These are phyloP conservation scores for Chionodraco myersi DNA, from an alignment of 2,113 vertebrate species.

Conservation along the genomic window DNA sequence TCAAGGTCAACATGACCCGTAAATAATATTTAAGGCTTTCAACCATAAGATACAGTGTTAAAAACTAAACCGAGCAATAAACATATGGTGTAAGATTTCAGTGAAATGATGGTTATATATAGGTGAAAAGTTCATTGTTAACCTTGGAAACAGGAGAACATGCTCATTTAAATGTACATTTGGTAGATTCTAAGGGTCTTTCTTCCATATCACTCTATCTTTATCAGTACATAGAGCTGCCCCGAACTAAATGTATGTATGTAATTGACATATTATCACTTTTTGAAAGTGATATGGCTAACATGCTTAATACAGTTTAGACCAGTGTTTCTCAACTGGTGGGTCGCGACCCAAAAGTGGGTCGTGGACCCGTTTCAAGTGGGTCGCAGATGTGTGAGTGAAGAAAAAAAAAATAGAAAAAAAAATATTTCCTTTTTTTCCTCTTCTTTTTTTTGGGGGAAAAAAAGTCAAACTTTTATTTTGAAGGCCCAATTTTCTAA, in stretches of 20 bases:
- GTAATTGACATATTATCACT: background rate
- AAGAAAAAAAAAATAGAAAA: too few relatives aligned
- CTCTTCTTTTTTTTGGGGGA: too few relatives aligned
- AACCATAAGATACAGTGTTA: conserved; percentile 1
- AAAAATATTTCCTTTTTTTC: too few relatives aligned
- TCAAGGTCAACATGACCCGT: conserved; percentile 46
- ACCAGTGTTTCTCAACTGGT: background rate
- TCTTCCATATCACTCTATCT: too few relatives aligned
- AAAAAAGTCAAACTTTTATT: too few relatives aligned
- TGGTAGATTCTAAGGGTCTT: background rate
- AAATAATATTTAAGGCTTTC: conserved; percentile 37
- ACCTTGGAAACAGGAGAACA: background rate
- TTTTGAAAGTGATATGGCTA: background rate
- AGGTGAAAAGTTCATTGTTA: conserved; percentile 9
- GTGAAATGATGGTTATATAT: background rate
- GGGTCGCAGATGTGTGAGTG: too few relatives aligned
- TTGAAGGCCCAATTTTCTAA: too few relatives aligned
- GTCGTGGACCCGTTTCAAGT: too few relatives aligned
- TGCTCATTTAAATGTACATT: background rate
- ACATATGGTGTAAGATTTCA: background rate
- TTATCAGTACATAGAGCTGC: background rate
- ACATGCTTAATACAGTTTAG: background rate
- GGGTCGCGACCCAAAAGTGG: too few relatives aligned
- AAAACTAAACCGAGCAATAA: conserved; percentile 5
- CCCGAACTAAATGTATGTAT: too few relatives aligned